Conservation (phyloP, 2,113 vertebrate species). For the Laticauda laticaudata region DNA sequence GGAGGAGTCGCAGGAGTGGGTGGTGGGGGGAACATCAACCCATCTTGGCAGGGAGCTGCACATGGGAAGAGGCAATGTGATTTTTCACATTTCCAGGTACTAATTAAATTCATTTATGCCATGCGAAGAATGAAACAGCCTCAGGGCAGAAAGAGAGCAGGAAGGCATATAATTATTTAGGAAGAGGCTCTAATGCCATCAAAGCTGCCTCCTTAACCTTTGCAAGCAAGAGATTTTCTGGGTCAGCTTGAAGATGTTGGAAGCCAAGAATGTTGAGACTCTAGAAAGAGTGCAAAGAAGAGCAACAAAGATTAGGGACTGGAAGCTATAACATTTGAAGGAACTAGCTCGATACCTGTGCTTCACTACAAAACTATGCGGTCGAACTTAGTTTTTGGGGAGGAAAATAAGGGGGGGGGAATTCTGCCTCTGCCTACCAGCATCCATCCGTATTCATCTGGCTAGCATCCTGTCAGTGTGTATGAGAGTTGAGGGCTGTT, state of each 20-base stretch:
- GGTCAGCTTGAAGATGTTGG: too few relatives aligned
- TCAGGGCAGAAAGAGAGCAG: not conserved
- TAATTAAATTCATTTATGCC: conserved; percentile 60
- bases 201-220: fast-evolving
- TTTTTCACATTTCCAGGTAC: conserved; percentile 56
- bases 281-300: not conserved
- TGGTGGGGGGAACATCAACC: conserved; percentile 32
- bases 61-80: conserved; percentile 61
- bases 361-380: too few relatives aligned
- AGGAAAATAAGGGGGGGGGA: too few relatives aligned
- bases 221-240: not conserved
- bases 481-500: too few relatives aligned
- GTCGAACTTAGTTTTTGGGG: too few relatives aligned
- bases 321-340: too few relatives aligned
- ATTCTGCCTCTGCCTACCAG: too few relatives aligned
- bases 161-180: not conserved
- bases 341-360: too few relatives aligned
- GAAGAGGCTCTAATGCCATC: not conserved
- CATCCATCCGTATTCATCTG: too few relatives aligned
- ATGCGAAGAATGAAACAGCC: conserved; percentile 26
- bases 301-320: too few relatives aligned
- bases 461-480: too few relatives aligned
- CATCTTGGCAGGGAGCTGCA: conserved; percentile 47
- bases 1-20: not conserved
- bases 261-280: not conserved